phyloP scores from a whole-genome alignment of 2,113 vertebrate genomes.

The Athene cunicularia region DNA sequence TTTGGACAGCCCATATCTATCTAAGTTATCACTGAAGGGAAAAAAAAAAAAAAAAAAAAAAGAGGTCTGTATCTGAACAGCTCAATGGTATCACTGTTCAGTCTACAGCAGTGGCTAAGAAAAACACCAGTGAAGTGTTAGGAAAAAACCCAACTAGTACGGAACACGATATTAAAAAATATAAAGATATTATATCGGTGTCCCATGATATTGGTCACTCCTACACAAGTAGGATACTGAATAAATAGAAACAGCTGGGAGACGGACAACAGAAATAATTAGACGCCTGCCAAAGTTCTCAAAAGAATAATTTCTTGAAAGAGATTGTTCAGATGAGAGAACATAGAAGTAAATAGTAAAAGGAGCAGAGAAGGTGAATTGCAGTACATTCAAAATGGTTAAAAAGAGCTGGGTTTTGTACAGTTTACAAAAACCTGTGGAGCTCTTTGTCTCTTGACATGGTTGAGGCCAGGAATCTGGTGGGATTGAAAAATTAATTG shows the following conservation, averaged over 20 bases:
- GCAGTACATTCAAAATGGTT: conserved; percentile 29
- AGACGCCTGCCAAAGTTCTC: conserved; percentile 31
- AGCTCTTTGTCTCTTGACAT: conserved; percentile 56
- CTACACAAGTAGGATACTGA: not conserved
- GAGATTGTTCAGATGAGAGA: conserved; percentile 56
- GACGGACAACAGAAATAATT: conserved; percentile 40
- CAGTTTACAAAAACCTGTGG: conserved; percentile 63
- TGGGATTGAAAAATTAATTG: conserved; percentile 62
- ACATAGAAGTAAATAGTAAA: conserved; percentile 53
- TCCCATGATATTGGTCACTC: not conserved
- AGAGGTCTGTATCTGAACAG: not conserved
- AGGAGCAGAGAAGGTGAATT: conserved; percentile 60
- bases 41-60: not conserved
- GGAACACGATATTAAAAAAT: conserved; percentile 46
- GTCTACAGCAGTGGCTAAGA: conserved; percentile 1
- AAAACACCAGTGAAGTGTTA: conserved; percentile 27
- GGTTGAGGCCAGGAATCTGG: conserved; percentile 44
- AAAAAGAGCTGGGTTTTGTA: conserved; percentile 61
- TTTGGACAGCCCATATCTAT: conserved; percentile 25
- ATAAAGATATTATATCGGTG: conserved; percentile 9
- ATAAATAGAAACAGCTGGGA: conserved; percentile 58
- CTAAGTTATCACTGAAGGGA: not conserved
- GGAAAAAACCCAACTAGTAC: not conserved
- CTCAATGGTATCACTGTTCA: conserved; percentile 39
- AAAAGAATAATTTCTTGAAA: conserved; percentile 62